Evolutionary conservation across 2,113 vertebrate genomes (phyloP), one percentile per base, ranked within the genome.

Genomic region (Phrynosoma platyrhinos): DNA sequence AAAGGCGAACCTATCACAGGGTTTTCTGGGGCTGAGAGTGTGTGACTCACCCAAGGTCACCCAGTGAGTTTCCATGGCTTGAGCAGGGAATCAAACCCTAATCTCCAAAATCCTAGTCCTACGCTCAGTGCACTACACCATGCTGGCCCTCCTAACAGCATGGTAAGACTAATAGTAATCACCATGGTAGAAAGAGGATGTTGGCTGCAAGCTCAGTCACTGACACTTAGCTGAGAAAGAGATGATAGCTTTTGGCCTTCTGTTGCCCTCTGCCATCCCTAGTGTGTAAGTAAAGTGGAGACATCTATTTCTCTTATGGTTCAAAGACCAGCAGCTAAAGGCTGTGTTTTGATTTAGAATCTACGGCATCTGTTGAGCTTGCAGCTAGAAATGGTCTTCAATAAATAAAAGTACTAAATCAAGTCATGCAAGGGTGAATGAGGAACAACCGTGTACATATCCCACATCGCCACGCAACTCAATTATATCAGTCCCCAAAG

Each of bases 381-480:
- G 8, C 21, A 21, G 71, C 71, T 47, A 53, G 52, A 62, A 69
- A 85, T 71, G 10, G 47, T 0, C 36, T 25, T 23, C 0, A 1
- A 77, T 10, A 74, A 79, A 76, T 42, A 6, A 85, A 69, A 52
- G 0, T 77, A 2, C 27, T 72, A 76, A 82, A 66, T 25, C 84
- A 9, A 23, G 0, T 0, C 6, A 12, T 4, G 14, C 8, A 42
- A 1, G 6, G 62, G 66, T 52, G 84, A 87, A 71, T 84, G 0
- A 0, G 8, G 10, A 52, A 52, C 1, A 0, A 40, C 23, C 68
- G 32, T 36, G 21, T 2, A 21, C 82, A 13, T 16, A 1, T 32
- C 82, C 77, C 40, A 82, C 84, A 21, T 82, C 82, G 32, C 91
- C 92, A 66, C 79, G 66, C 77, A 87, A 9, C 53, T 87, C 86